Evolutionary conservation across 2,888 invertebrate species (phyloP).

Genomic region (Tenthredo notha): DNA sequence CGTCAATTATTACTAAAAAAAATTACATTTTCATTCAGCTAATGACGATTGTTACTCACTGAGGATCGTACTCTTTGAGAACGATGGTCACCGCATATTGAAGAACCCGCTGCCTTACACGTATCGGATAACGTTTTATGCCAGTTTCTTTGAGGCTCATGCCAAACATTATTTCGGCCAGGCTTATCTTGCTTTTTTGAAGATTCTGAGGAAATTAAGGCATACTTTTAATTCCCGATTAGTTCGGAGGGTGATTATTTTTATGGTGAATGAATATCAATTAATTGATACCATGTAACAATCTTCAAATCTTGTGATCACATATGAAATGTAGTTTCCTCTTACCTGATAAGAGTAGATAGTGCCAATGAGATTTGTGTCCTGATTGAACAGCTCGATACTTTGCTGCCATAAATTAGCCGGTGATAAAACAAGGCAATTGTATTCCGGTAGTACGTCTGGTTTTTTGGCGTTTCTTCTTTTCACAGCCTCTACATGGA

Average conservation of each 20-base stretch:
- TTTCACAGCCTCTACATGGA: conserved; percentile 91
- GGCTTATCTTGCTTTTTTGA: conserved; percentile 91
- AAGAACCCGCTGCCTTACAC: conserved; percentile 90
- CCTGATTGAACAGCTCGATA: conserved; percentile 88
- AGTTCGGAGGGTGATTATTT: neutral
- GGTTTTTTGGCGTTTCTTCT: conserved; percentile 82
- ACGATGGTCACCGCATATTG: conserved; percentile 95
- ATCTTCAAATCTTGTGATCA: neutral
- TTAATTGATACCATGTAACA: neutral
- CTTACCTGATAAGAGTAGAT: conserved; percentile 92
- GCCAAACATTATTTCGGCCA: conserved; percentile 95
- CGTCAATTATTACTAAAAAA: conserved; percentile 29
- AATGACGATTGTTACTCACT: conserved; percentile 80
- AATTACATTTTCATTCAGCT: conserved; percentile 31
- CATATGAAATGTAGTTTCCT: neutral
- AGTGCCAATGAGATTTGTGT: conserved; percentile 89
- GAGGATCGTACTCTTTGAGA: conserved; percentile 88
- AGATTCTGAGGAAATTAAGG: conserved; percentile 81
- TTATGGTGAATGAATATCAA: neutral
- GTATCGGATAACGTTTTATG: conserved; percentile 91
- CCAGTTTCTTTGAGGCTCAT: conserved; percentile 95
- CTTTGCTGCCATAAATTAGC: conserved; percentile 96
- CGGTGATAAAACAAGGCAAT: conserved; percentile 94
- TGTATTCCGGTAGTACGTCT: conserved; percentile 92
- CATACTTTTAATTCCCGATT: neutral